These are phyloP conservation scores for Leucosticte australis DNA, from an alignment of 2,113 vertebrate genomes.

Conservation along the genomic window DNA sequence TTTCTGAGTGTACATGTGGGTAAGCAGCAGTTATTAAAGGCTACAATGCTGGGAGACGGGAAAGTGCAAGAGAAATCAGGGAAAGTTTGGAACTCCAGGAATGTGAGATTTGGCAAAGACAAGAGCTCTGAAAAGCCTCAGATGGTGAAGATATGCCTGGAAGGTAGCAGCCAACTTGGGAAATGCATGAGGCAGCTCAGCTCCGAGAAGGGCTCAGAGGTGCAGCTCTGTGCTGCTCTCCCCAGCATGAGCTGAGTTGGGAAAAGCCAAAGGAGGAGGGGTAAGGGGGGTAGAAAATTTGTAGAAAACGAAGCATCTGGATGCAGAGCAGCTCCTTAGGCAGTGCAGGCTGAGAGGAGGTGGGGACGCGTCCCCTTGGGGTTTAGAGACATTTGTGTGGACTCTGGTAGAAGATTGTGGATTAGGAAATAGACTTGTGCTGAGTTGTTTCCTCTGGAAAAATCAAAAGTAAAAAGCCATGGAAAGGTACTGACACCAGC, in stretches of 20 bases:
- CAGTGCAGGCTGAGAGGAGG: background rate
- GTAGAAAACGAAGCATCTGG: background rate
- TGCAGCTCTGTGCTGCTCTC: background rate
- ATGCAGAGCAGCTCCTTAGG: background rate
- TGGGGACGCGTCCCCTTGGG: accelerated
- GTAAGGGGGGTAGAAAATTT: background rate
- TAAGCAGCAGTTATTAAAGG: background rate
- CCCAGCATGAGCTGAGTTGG: background rate
- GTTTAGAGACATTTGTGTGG: background rate
- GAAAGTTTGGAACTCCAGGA: background rate
- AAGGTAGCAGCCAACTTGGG: background rate
- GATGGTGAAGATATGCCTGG: background rate
- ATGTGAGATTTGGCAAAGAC: background rate
- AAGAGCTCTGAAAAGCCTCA: background rate
- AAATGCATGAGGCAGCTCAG: background rate
- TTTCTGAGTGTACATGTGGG: background rate
- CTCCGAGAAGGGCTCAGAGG: background rate
- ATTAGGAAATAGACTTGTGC: background rate
- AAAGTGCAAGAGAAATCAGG: background rate
- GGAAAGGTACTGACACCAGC: background rate
- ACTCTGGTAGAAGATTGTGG: background rate
- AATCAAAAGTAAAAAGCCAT: background rate
- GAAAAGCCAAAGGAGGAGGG: background rate
- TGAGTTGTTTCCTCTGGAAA: background rate
- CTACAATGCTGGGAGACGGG: background rate